These are phyloP conservation scores for Gobiocypris rarus DNA, from an alignment of 2,113 vertebrate genomes.

Conservation along the genomic window DNA sequence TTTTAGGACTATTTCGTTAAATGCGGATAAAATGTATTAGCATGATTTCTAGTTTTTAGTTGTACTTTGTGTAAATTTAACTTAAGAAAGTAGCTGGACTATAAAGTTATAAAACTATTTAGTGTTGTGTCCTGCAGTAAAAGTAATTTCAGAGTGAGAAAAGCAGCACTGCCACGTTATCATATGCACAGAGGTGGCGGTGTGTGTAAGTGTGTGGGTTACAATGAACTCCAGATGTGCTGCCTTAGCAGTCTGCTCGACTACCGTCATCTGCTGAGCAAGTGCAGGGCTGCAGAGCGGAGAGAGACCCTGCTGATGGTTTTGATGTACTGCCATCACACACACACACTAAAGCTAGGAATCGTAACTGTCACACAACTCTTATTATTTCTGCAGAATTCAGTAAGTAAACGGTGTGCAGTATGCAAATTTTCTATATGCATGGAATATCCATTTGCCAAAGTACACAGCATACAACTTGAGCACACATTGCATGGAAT, in stretches of 20 bases:
- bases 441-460: not conserved
- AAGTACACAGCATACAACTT: not conserved
- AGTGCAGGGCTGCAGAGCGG: constrained; percentile 43
- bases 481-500: not conserved
- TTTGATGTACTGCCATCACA: constrained; percentile 37
- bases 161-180: constrained; percentile 33
- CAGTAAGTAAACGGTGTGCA: not conserved
- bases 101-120: not conserved
- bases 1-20: not conserved
- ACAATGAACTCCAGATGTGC: constrained; percentile 60
- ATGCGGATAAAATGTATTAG: not conserved
- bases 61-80: not conserved
- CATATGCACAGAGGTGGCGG: not conserved
- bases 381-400: not conserved
- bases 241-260: constrained; percentile 18
- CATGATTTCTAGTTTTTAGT: not conserved
- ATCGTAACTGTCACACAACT: not conserved
- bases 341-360: not conserved
- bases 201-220: constrained; percentile 27
- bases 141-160: constrained; percentile 29
- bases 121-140: not conserved
- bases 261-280: constrained; percentile 46
- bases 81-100: not conserved
- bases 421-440: not conserved
- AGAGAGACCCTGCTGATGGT: constrained; percentile 1